Percentiles rank a stretch among this genome's conserved stretches.
These are phyloP conservation scores for Lasioglossum malachurum DNA, from an alignment of 2,888 invertebrate species.

Conservation along the genomic window DNA sequence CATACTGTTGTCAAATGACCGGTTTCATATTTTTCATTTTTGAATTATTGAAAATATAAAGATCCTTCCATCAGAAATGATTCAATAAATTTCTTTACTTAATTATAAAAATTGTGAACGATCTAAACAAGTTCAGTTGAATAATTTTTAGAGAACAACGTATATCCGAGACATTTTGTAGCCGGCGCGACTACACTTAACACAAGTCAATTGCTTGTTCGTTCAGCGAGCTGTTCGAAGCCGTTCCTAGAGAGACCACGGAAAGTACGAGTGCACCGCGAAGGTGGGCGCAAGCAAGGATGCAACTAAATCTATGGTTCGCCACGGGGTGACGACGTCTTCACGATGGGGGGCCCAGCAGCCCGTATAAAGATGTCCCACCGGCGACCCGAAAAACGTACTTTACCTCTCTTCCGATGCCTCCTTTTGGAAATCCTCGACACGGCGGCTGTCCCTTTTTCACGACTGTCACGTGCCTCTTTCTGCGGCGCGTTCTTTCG, in stretches of 20 bases:
- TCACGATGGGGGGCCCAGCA: constrained; percentile 78
- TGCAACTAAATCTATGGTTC: constrained; percentile 80
- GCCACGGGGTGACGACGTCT: constrained; percentile 83
- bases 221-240: constrained; percentile 11
- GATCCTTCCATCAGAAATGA: too few species aligned
- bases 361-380: constrained; percentile 81
- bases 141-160: too few species aligned
- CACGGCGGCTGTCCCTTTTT: constrained; percentile 38
- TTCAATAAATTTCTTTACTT: too few species aligned
- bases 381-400: constrained; percentile 72
- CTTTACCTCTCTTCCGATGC: constrained; percentile 66
- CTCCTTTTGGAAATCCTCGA: constrained; percentile 41
- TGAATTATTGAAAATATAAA: too few species aligned
- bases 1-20: too few species aligned
- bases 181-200: too few species aligned
- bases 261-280: constrained; percentile 37
- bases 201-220: neutral
- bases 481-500: constrained; percentile 20
- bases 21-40: too few species aligned
- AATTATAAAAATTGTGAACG: too few species aligned
- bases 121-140: too few species aligned
- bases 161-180: too few species aligned
- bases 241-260: neutral
- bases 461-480: constrained; percentile 60
- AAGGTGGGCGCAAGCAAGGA: constrained; percentile 61